Evolutionary conservation across 2,797 vertebrate genomes (phyloP), one percentile per base, ranked within the genome.

Genomic region (Crypturellus tataupa): DNA sequence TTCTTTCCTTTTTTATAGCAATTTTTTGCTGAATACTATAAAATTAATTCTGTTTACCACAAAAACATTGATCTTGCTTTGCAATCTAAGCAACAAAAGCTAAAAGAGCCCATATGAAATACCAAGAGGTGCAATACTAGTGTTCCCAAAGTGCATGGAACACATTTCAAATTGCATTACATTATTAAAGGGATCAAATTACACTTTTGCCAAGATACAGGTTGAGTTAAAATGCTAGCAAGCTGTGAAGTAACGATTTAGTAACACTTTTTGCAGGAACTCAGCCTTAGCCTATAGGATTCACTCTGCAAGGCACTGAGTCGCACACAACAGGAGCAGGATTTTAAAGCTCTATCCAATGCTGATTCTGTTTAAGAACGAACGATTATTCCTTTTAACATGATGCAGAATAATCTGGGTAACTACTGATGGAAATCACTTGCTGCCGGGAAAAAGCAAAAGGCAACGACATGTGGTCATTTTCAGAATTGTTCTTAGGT

Each of bases 1-100:
- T 37, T 37, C n/a, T 80, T 67, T 49, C 53, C 49, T 86, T 70
- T 71, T 27, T 93, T 62, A 58, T 47, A 89, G n/a, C 35, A 78
- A 65, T 89, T 76, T 90, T 93, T 71, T 53, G 63, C 55, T 68
- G n/a, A 83, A 71, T 80, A 75, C 53, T 90, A 85, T 60, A 60
- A 80, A 94, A 96, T 72, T 56, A 81, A 88, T 87, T 62, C 3
- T 25, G 63, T 80, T 94, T 85, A 84, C 89, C 87, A 89, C 72
- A 35, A 67, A 47, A 89, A 72, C 53, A 77, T 47, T 31, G 14
- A 92, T 62, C 62, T 65, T 33, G 44, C 62, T 81, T 90, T 24
- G 65, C 37, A 85, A 89, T 47, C 51, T 35, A 87, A 88, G 80
- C n/a, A 46, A 80, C 80, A 92, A 76, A 89, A 58, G 17, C 19